These are phyloP conservation scores for Podarcis raffonei DNA, from an alignment of 2,113 vertebrate genomes.

Conservation along the genomic window DNA sequence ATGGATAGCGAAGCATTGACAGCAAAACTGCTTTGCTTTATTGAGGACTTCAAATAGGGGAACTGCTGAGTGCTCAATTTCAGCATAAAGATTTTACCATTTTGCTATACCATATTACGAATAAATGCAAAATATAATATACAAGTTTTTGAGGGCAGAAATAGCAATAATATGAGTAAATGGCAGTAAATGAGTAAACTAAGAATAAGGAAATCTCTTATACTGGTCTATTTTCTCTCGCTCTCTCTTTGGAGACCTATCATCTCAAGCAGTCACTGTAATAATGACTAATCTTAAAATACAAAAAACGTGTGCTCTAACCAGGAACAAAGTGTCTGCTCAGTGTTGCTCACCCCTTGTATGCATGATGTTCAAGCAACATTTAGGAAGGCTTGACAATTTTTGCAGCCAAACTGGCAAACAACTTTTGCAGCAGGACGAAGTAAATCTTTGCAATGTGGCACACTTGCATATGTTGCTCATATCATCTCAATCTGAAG, in stretches of 20 bases:
- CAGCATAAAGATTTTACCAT: neutral
- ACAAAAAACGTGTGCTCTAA: neutral
- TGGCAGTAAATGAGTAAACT: neutral
- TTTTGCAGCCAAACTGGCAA: neutral
- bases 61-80: neutral
- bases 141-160: neutral
- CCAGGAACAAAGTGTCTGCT: neutral
- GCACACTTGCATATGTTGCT: constrained; percentile 8
- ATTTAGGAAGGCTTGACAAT: constrained; percentile 30
- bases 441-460: constrained; percentile 1
- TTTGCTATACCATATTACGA: neutral
- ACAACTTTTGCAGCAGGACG: neutral
- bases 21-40: neutral
- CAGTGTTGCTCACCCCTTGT: neutral
- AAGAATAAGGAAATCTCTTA: neutral
- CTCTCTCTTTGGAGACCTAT: neutral
- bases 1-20: neutral
- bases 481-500: too few species aligned
- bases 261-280: neutral
- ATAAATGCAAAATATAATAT: neutral
- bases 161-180: neutral
- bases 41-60: neutral
- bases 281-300: constrained; percentile 6
- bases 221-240: neutral
- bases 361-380: constrained; percentile 20